These are phyloP conservation scores for Apocheima hispidaria DNA, from an alignment of 2,888 invertebrate genomes.

Conservation along the genomic window DNA sequence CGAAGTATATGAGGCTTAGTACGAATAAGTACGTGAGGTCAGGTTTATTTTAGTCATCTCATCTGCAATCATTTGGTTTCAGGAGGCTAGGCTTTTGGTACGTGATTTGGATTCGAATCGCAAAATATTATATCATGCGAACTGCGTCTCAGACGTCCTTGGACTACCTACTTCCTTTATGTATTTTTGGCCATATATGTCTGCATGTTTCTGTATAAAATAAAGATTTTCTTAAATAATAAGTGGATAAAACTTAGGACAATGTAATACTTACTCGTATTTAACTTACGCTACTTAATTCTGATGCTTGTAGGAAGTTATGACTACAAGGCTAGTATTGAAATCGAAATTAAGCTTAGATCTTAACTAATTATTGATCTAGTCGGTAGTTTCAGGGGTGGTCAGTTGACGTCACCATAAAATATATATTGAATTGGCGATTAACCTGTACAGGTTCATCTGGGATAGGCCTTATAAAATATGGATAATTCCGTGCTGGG, in stretches of 20 bases:
- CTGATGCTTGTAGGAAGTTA: not conserved
- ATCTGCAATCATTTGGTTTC: slow-evolving; percentile 46
- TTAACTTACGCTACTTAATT: not conserved
- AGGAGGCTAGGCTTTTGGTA: slow-evolving; percentile 45
- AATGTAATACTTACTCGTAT: not conserved
- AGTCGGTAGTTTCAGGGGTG: too few relatives aligned
- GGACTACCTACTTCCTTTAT: slow-evolving; percentile 52
- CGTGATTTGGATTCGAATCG: slow-evolving; percentile 56
- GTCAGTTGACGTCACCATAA: too few relatives aligned
- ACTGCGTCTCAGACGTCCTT: slow-evolving; percentile 61
- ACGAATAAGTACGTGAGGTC: slow-evolving; percentile 43
- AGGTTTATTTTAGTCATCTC: slow-evolving; percentile 50
- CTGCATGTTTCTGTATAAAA: slow-evolving; percentile 12
- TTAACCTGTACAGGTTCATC: too few relatives aligned
- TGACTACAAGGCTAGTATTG: too few relatives aligned
- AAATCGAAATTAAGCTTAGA: too few relatives aligned
- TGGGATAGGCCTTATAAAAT: too few relatives aligned
- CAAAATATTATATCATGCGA: slow-evolving; percentile 54
- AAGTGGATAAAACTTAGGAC: not conserved
- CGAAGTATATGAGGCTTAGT: not conserved
- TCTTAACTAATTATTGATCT: too few relatives aligned
- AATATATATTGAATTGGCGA: too few relatives aligned
- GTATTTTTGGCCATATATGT: slow-evolving; percentile 48
- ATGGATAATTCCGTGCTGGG: too few relatives aligned
- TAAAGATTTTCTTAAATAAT: slow-evolving; percentile 1